Conservation (phyloP, 2,888 invertebrate genomes). For the Archips xylosteana region DNA sequence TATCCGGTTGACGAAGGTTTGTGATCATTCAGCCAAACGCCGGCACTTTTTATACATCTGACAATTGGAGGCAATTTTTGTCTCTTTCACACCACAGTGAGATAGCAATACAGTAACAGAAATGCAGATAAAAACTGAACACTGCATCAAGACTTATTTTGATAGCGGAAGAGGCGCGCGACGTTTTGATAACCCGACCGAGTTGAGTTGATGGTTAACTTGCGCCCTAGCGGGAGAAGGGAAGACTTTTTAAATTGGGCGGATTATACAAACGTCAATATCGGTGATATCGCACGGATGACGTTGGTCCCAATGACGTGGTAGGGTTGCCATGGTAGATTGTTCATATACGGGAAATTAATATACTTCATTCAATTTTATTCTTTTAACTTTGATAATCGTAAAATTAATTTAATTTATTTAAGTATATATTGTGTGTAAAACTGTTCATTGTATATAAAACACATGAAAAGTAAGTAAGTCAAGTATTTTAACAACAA, state of each 20-base stretch:
- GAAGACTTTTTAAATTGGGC: not conserved
- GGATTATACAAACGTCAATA: conserved; percentile 24
- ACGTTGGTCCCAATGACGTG: conserved; percentile 34
- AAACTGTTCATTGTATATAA: no score
- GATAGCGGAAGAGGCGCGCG: not conserved
- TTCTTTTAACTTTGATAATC: no score
- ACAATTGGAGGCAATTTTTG: not conserved
- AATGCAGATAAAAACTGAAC: not conserved
- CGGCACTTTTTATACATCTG: not conserved
- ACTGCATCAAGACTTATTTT: not conserved
- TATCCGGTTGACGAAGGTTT: not conserved
- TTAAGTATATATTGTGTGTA: no score
- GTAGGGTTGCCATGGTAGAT: conserved; percentile 20
- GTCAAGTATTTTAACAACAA: no score
- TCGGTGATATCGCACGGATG: conserved; percentile 18
- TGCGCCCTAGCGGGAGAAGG: not conserved
- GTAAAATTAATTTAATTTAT: no score
- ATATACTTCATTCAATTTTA: no score
- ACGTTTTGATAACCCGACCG: conserved; percentile 16
- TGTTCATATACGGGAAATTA: not conserved
- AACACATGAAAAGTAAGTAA: no score
- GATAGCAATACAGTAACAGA: not conserved
- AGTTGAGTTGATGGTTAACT: not conserved
- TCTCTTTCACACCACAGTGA: conserved; percentile 18
- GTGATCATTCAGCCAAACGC: conserved; percentile 2